A percentile compares a stretch with the other conserved stretches of the same genome.
Conservation (phyloP, 2,888 invertebrate species). For the Rhagonycha lutea region DNA sequence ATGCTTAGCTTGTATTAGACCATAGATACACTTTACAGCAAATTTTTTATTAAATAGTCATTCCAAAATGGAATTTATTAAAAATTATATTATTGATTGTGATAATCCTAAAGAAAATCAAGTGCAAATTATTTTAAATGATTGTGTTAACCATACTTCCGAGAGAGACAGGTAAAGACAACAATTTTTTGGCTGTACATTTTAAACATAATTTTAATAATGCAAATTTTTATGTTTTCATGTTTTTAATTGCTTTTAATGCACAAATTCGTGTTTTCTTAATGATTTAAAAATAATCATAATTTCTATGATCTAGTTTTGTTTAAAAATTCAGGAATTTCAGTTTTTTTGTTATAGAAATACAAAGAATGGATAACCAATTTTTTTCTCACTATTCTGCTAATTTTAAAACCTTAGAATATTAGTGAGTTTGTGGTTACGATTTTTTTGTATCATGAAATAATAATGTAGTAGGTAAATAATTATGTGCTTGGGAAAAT, state of each 20-base stretch:
- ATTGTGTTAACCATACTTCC: conserved; percentile 38
- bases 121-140: conserved; percentile 45
- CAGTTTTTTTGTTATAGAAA: too few species aligned
- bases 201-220: neutral
- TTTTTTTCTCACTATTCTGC: too few species aligned
- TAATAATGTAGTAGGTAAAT: too few species aligned
- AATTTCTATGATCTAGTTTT: too few species aligned
- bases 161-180: conserved; percentile 35
- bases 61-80: conserved; percentile 14
- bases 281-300: too few species aligned
- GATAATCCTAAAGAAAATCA: conserved; percentile 35
- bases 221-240: neutral
- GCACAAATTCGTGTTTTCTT: too few species aligned
- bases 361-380: too few species aligned
- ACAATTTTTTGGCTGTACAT: neutral
- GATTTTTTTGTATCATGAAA: too few species aligned
- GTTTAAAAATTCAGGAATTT: neutral
- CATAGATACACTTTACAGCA: neutral
- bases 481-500: too few species aligned
- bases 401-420: too few species aligned
- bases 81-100: conserved; percentile 16
- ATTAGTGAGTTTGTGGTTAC: too few species aligned
- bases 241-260: neutral
- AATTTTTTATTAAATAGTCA: neutral
- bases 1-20: conserved; percentile 7